phyloP scores from a whole-genome alignment of 2,797 vertebrate genomes.

The Rhinella marina region DNA sequence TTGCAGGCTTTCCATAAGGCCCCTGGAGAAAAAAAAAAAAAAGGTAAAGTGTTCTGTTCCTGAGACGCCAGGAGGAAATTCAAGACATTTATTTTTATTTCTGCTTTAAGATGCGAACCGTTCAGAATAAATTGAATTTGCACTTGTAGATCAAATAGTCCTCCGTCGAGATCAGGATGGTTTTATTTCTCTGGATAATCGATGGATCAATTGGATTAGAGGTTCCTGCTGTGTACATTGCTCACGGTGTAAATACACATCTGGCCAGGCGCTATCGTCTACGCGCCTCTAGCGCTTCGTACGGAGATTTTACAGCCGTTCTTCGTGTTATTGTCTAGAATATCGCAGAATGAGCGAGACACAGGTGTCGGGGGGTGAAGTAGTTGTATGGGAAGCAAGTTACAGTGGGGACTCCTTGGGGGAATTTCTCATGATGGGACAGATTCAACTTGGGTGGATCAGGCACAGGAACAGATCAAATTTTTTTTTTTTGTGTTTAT shows the following conservation, averaged over 20 bases:
- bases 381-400: too few species aligned
- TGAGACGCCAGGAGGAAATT: conserved; percentile 24
- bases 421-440: too few species aligned
- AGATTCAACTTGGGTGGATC: too few species aligned
- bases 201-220: conserved; percentile 19
- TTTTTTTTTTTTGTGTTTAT: too few species aligned
- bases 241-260: not conserved
- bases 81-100: conserved; percentile 40
- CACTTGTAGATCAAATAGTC: not conserved
- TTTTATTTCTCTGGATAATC: conserved; percentile 23
- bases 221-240: not conserved
- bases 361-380: too few species aligned
- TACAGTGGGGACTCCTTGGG: too few species aligned
- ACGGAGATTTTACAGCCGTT: not conserved
- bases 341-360: too few species aligned
- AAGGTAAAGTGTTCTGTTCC: conserved; percentile 15
- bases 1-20: conserved; percentile 19
- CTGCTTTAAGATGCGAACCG: not conserved
- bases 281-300: not conserved
- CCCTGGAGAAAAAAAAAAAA: conserved; percentile 1
- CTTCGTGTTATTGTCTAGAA: not conserved
- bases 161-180: too few species aligned
- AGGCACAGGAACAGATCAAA: too few species aligned
- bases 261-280: not conserved
- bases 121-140: not conserved